These are phyloP conservation scores for Peromyscus nudipes DNA, from an alignment of 2,797 vertebrate genomes.

Conservation along the genomic window DNA sequence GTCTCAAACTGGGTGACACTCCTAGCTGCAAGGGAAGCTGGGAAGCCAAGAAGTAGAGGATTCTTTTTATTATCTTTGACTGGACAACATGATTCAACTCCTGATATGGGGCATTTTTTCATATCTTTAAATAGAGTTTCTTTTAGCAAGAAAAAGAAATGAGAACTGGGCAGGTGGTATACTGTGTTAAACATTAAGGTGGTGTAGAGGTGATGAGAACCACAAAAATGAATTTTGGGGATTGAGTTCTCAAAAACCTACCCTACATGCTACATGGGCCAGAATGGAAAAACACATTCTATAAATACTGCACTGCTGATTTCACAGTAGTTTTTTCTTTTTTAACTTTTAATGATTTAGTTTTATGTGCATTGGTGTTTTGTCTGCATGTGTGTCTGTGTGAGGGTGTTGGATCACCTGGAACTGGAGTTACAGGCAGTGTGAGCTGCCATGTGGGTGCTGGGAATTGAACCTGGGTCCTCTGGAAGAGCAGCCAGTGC, in stretches of 20 bases:
- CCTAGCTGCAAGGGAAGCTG: not conserved
- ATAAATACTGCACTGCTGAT: conserved; percentile 47
- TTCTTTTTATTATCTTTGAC: conserved; percentile 20
- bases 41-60: not conserved
- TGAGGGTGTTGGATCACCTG: not conserved
- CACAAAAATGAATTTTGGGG: conserved; percentile 24
- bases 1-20: not conserved
- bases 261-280: not conserved
- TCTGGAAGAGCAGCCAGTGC: not conserved
- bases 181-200: not conserved
- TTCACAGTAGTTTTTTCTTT: not conserved
- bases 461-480: not conserved
- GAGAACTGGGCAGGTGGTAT: not conserved
- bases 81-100: not conserved
- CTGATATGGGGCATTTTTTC: not conserved
- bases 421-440: not conserved
- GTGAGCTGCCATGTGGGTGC: not conserved
- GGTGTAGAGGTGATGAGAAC: conserved; percentile 33
- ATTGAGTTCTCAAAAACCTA: conserved; percentile 58
- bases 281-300: conserved; percentile 42
- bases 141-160: conserved; percentile 43
- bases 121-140: not conserved
- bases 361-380: not conserved
- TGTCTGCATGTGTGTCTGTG: not conserved
- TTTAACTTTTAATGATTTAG: not conserved